Conservation (phyloP, 2,888 invertebrate species). For the Erynnis tages region DNA sequence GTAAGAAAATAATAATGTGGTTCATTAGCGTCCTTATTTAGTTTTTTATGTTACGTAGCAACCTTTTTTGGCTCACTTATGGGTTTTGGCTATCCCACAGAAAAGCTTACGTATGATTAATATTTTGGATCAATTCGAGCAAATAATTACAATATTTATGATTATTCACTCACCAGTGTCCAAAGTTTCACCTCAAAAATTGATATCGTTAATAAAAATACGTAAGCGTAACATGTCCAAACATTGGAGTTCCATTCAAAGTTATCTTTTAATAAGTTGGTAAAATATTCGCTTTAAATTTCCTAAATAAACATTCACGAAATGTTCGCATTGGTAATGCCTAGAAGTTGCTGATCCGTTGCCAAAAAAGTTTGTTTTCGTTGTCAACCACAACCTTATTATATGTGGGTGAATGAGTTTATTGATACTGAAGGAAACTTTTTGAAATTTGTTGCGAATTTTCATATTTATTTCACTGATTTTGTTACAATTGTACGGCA, state of each 20-base stretch:
- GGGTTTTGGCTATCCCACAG: no score
- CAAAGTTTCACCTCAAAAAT: no score
- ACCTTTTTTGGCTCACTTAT: no score
- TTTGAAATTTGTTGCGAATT: constrained; percentile 22
- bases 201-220: no score
- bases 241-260: not conserved
- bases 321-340: constrained; percentile 23
- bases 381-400: constrained; percentile 38
- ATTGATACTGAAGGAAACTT: constrained; percentile 20
- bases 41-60: no score
- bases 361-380: constrained; percentile 52
- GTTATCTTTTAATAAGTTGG: constrained; percentile 18
- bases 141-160: no score
- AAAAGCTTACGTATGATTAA: no score
- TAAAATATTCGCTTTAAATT: constrained; percentile 16
- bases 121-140: no score
- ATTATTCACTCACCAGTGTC: no score
- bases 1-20: no score
- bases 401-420: constrained; percentile 26
- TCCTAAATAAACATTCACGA: constrained; percentile 29
- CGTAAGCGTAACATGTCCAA: not conserved
- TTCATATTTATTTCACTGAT: constrained; percentile 16
- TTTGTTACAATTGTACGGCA: constrained; percentile 2
- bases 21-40: no score
- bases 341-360: constrained; percentile 40